Evolutionary conservation across 2,113 vertebrate species (phyloP).

Genomic region (Acanthisitta chloris): DNA sequence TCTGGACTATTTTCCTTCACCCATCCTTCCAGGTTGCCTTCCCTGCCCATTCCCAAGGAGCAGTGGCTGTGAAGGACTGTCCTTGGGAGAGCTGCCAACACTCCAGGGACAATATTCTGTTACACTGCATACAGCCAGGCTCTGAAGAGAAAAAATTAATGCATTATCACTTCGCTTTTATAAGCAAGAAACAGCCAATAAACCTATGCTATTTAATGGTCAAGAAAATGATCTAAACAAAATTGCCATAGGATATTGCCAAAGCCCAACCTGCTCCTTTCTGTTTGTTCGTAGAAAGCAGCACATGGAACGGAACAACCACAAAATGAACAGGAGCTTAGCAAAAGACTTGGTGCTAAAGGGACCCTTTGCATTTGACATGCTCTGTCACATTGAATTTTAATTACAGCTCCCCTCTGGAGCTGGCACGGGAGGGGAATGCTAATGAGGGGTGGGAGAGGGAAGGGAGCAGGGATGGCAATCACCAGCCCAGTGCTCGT

Average conservation of each 20-base stretch:
- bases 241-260: not conserved
- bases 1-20: not conserved
- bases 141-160: not conserved
- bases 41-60: not conserved
- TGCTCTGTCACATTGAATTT: slow-evolving; percentile 58
- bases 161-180: not conserved
- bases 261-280: not conserved
- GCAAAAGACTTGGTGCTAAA: not conserved
- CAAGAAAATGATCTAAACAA: not conserved
- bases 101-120: not conserved
- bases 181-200: not conserved
- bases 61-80: accelerated
- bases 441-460: slow-evolving; percentile 10
- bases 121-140: not conserved
- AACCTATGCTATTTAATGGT: not conserved
- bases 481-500: not conserved
- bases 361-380: slow-evolving; percentile 51
- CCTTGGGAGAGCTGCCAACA: not conserved
- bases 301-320: not conserved
- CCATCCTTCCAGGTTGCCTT: not conserved
- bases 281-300: slow-evolving; percentile 1
- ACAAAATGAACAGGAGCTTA: slow-evolving; percentile 1
- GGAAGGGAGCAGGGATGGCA: not conserved
- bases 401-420: slow-evolving; percentile 61
- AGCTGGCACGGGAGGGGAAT: slow-evolving; percentile 38